phyloP scores from a whole-genome alignment of 2,113 vertebrate genomes.

The Oreochromis spilurus region DNA sequence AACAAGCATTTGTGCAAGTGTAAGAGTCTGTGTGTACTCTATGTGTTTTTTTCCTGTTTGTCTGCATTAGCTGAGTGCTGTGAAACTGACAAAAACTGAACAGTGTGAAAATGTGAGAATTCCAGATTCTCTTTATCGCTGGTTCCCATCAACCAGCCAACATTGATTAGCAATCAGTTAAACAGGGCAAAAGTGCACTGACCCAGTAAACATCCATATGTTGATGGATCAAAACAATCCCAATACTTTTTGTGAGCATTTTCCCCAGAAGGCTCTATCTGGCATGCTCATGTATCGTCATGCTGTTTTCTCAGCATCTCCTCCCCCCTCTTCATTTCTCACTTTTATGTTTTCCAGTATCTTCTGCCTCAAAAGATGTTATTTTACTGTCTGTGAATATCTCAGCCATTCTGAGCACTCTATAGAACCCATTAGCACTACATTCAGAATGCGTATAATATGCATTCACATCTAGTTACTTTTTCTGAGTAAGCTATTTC shows the following conservation, averaged over 20 bases:
- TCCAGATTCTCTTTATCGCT: slow-evolving; percentile 3
- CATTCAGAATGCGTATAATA: background rate
- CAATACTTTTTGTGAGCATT: slow-evolving; percentile 9
- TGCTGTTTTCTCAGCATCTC: background rate
- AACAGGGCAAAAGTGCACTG: background rate
- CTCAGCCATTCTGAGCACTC: background rate
- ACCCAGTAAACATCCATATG: background rate
- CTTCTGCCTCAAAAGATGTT: background rate
- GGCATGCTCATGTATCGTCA: background rate
- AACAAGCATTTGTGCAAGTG: slow-evolving; percentile 1
- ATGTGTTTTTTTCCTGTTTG: background rate
- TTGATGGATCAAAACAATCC: background rate
- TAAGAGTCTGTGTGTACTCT: background rate
- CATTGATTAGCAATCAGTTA: slow-evolving; percentile 12
- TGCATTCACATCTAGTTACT: background rate
- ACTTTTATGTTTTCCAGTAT: background rate
- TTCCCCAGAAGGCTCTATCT: background rate
- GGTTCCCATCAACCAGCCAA: slow-evolving; percentile 6
- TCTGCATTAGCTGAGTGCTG: background rate
- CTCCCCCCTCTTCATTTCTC: background rate
- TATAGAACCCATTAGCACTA: background rate
- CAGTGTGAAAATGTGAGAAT: background rate
- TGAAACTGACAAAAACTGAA: background rate
- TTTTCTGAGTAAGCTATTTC: background rate
- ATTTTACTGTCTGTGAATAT: background rate